Conservation (phyloP, 2,888 invertebrate genomes). For the Spisula solida region DNA sequence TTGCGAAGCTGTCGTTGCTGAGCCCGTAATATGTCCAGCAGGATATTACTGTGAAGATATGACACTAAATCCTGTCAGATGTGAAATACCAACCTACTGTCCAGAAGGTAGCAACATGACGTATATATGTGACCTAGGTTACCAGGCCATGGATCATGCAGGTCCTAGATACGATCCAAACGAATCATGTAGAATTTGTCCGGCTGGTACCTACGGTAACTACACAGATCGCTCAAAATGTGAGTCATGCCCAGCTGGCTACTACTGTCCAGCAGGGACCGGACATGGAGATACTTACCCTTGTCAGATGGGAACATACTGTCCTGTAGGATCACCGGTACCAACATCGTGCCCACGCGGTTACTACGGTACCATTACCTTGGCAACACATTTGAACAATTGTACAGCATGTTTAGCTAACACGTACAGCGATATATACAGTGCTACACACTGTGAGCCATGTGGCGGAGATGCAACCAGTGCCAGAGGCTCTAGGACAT, state of each 20-base stretch:
- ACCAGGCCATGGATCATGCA: conserved; percentile 79
- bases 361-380: conserved; percentile 75
- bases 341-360: conserved; percentile 82
- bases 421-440: conserved; percentile 79
- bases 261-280: conserved; percentile 85
- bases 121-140: conserved; percentile 83
- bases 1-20: conserved; percentile 82
- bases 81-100: conserved; percentile 84
- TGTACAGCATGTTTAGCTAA: conserved; percentile 80
- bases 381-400: conserved; percentile 74
- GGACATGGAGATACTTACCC: conserved; percentile 79
- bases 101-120: conserved; percentile 84
- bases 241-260: conserved; percentile 84
- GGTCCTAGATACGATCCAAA: conserved; percentile 77
- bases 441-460: conserved; percentile 79
- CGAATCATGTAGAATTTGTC: conserved; percentile 83
- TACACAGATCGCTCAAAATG: conserved; percentile 80
- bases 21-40: conserved; percentile 82
- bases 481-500: conserved; percentile 73
- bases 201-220: conserved; percentile 85
- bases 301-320: conserved; percentile 82
- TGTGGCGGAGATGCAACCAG: conserved; percentile 84
- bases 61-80: conserved; percentile 81
- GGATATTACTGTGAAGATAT: conserved; percentile 85
- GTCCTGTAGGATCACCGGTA: conserved; percentile 78